Evolutionary conservation across 1,140 invertebrate species (phyloP).

Genomic region (Trachymyrmex cornetzi): DNA sequence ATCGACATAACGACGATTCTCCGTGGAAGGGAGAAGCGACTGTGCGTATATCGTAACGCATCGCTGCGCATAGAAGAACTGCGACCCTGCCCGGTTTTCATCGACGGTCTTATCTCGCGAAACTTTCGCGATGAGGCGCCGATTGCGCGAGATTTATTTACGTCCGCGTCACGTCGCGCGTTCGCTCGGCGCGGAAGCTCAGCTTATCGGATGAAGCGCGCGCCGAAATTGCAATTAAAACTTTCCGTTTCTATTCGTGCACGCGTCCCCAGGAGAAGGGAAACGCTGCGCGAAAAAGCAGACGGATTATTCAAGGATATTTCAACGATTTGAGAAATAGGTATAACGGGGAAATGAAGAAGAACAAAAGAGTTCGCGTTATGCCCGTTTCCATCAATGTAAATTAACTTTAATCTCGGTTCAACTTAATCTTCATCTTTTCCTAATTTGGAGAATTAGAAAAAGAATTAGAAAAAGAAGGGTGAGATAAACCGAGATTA

Average conservation of each 20-base stretch:
- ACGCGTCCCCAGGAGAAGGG: neutral
- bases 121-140: constrained; percentile 65
- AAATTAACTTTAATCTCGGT: no score
- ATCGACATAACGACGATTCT: constrained; percentile 55
- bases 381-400: no score
- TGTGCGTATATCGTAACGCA: constrained; percentile 2
- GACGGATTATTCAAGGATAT: constrained; percentile 23
- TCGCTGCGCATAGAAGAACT: constrained; percentile 2
- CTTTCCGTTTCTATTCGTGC: constrained; percentile 60
- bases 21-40: neutral
- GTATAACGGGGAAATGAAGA: neutral
- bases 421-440: no score
- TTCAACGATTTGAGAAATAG: constrained; percentile 1
- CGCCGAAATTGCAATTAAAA: constrained; percentile 64
- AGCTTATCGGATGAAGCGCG: constrained; percentile 56
- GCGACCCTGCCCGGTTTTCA: constrained; percentile 36
- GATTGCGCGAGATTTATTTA: constrained; percentile 65
- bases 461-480: no score
- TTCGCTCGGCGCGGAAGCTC: constrained; percentile 34
- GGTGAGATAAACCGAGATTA: no score
- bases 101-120: constrained; percentile 55
- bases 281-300: constrained; percentile 10
- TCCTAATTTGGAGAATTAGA: no score
- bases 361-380: neutral
- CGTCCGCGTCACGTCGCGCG: constrained; percentile 57